Conservation (phyloP, 2,888 invertebrate genomes). For the Sceliomorpha sp. region DNA sequence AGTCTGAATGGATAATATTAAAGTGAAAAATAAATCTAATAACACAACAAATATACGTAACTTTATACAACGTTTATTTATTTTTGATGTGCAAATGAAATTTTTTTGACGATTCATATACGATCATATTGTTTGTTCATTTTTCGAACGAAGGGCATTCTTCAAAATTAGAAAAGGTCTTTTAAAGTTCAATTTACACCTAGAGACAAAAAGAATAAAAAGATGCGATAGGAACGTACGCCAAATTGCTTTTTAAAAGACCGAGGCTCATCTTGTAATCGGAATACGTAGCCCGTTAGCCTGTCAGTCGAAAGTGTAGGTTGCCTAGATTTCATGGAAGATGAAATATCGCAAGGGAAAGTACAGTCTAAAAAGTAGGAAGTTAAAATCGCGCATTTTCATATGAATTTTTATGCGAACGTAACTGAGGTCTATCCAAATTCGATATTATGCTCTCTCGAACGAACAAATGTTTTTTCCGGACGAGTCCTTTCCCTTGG, state of each 20-base stretch:
- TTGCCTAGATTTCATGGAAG: slow-evolving; percentile 47
- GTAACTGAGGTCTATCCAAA: too few species aligned
- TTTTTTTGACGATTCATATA: slow-evolving; percentile 23
- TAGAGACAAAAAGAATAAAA: slow-evolving; percentile 16
- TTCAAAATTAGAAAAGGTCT: slow-evolving; percentile 35
- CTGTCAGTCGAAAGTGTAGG: slow-evolving; percentile 46
- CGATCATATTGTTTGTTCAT: slow-evolving; percentile 24
- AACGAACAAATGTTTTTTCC: too few species aligned
- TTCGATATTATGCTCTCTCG: too few species aligned
- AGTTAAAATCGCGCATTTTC: too few species aligned
- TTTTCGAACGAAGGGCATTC: slow-evolving; percentile 48
- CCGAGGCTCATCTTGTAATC: slow-evolving; percentile 37
- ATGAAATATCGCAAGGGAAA: slow-evolving; percentile 29
- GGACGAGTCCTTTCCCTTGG: slow-evolving; percentile 15
- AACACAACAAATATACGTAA: slow-evolving; percentile 19
- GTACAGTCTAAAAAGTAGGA: slow-evolving; percentile 7
- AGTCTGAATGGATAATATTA: slow-evolving; percentile 2
- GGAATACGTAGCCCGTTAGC: slow-evolving; percentile 38
- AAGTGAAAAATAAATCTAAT: slow-evolving; percentile 10
- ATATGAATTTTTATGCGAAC: too few species aligned
- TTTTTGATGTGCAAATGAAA: slow-evolving; percentile 6
- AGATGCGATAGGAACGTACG: too few species aligned
- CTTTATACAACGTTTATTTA: background rate
- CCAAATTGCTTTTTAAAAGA: slow-evolving; percentile 41
- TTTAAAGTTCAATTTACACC: slow-evolving; percentile 27